These are phyloP conservation scores for Melanotaenia parkinsoni DNA, from an alignment of 2,797 vertebrate genomes.

Conservation along the genomic window DNA sequence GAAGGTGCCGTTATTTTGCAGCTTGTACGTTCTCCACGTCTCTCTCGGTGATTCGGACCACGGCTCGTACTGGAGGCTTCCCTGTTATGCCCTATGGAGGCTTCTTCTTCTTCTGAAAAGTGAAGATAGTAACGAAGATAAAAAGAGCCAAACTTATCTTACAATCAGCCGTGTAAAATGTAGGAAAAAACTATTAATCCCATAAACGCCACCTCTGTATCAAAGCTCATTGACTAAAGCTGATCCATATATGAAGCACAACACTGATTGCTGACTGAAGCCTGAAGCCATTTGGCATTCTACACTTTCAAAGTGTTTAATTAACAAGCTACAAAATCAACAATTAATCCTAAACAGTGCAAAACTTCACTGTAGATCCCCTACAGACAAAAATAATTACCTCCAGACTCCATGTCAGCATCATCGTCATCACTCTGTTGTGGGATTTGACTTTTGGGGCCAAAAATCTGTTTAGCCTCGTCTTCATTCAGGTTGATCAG, in stretches of 20 bases:
- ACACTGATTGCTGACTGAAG: no score
- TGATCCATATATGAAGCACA: no score
- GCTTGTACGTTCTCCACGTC: background rate
- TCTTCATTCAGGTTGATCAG: constrained; percentile 60
- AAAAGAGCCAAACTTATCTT: background rate
- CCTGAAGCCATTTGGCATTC: no score
- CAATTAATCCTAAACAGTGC: no score
- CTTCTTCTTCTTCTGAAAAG: constrained; percentile 2
- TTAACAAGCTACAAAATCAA: no score
- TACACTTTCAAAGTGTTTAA: no score
- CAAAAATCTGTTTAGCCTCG: constrained; percentile 59
- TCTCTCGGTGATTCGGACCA: constrained; percentile 7
- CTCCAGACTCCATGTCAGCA: constrained; percentile 14
- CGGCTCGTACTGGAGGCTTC: background rate
- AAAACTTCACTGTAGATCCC: background rate
- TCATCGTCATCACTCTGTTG: constrained; percentile 21
- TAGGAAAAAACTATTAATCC: background rate
- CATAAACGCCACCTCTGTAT: background rate
- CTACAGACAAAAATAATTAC: constrained; percentile 26
- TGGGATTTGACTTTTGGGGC: constrained; percentile 27
- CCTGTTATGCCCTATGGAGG: background rate
- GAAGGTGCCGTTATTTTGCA: rapidly evolving
- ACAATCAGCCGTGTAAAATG: background rate
- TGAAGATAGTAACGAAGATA: background rate
- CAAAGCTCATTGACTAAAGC: no score